Base-by-base conservation (phyloP, 2,797 vertebrate genomes). In the Gorsachius magnificus region DNA sequence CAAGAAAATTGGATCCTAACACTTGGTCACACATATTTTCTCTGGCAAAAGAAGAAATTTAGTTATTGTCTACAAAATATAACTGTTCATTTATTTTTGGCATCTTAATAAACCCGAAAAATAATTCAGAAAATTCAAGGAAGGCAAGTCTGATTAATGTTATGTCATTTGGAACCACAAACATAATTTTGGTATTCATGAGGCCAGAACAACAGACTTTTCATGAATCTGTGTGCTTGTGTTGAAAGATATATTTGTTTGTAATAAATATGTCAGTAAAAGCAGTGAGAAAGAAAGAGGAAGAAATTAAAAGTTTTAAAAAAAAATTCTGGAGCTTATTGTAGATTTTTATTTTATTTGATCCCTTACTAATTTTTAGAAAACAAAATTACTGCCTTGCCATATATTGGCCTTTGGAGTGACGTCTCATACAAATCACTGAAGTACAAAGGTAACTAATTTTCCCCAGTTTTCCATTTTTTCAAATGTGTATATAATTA, bases 181-280 rank as follows among this genome's bases (percentile, higher is more conserved):
- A 24, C 1, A 22, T 61, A 46, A 58, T 58, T 72, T 74, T 66
- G 36, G 3, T 48, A 82, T 82, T 87, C 63, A 50, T 33, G 17
- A 54, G 18, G 6, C 5, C 36, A 61, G 75, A 89, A 45, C 13
- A 84, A 41, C 29, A 76, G 19, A 65, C 6, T 82, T 85, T 53
- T 48, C 36, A 65, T 54, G 24, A 57, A 79, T 61, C 20, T 79
- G 11, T 79, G 35, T 50, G 11, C 46, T 87, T 54, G 4, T 54
- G 12, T 76, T 76, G 60, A 85, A 89, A 69, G 54, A 28, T 16
- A 21, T 4, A 41, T 89, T 94, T 79, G 8, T 71, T 85, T 24
- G 43, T 74, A 48, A 85, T 72, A 65, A 86, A 88, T 69, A 83
- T 77, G 92, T 77, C 20, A 38, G 19, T 87, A 84, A 81, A 90